Conservation (phyloP, 2,888 invertebrate species). For the Drosophila greeni region DNA sequence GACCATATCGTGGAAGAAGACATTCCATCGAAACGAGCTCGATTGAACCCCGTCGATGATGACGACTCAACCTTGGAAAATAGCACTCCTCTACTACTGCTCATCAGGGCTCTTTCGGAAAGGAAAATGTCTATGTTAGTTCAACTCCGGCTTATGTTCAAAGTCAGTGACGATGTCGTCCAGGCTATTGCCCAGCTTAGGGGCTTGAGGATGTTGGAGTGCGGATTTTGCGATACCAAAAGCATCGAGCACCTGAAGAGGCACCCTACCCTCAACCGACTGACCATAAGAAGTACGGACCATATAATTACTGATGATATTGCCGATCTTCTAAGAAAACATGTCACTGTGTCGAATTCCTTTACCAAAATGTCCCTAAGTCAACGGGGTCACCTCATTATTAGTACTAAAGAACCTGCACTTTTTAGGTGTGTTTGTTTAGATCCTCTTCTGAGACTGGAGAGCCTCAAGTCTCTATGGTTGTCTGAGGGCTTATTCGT, state of each 20-base stretch:
- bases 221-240: slow-evolving; percentile 9
- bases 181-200: slow-evolving; percentile 12
- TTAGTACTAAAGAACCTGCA: background rate
- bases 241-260: slow-evolving; percentile 10
- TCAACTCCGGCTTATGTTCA: slow-evolving; percentile 5
- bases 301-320: background rate
- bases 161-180: slow-evolving; percentile 7
- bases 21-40: background rate
- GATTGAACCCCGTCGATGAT: background rate
- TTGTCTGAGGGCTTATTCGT: background rate
- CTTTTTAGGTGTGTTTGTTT: background rate
- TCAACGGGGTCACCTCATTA: background rate
- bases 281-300: background rate
- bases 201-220: slow-evolving; percentile 8
- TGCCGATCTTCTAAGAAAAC: background rate
- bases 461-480: background rate
- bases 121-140: slow-evolving; percentile 1
- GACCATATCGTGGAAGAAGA: background rate
- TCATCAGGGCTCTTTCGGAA: slow-evolving; percentile 7
- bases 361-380: background rate
- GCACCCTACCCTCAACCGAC: background rate
- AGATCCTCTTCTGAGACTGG: background rate
- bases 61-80: too few relatives aligned
- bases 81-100: background rate
- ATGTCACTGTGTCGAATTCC: background rate